These are phyloP conservation scores for Ictidomys tridecemlineatus DNA, from an alignment of 2,113 vertebrate species.

Conservation along the genomic window DNA sequence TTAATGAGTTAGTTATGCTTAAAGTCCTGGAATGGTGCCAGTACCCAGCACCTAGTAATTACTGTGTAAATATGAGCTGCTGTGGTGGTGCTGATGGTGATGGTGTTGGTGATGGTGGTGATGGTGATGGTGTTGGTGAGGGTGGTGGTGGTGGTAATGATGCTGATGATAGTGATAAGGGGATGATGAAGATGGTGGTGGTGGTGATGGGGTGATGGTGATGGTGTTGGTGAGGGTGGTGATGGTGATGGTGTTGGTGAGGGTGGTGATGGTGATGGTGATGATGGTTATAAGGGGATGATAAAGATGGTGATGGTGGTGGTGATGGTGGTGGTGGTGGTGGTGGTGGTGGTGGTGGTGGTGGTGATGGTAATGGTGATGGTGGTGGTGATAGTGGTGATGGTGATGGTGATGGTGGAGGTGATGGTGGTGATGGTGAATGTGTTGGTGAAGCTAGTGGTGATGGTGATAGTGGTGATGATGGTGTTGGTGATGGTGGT, in stretches of 20 bases:
- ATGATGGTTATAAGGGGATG: too few species aligned
- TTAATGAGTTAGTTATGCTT: not conserved
- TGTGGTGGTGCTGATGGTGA: rapidly evolving
- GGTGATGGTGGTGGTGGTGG: rapidly evolving
- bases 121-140: rapidly evolving
- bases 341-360: rapidly evolving
- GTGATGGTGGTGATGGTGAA: rapidly evolving
- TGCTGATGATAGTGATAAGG: rapidly evolving
- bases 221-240: rapidly evolving
- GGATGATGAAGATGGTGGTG: rapidly evolving
- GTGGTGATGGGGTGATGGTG: rapidly evolving
- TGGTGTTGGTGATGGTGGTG: rapidly evolving
- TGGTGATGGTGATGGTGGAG: not conserved
- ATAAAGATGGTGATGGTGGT: rapidly evolving
- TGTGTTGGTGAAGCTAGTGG: too few species aligned
- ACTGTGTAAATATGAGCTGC: not conserved
- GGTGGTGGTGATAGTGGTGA: rapidly evolving
- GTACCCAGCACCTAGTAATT: too few species aligned
- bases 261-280: not conserved
- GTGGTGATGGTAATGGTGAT: rapidly evolving
- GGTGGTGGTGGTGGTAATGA: rapidly evolving
- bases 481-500: not conserved
- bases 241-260: not conserved
- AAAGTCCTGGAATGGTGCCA: not conserved
- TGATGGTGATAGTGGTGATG: rapidly evolving